Evolutionary conservation across 2,888 invertebrate species (phyloP).

Genomic region (Drosophila atripex): DNA sequence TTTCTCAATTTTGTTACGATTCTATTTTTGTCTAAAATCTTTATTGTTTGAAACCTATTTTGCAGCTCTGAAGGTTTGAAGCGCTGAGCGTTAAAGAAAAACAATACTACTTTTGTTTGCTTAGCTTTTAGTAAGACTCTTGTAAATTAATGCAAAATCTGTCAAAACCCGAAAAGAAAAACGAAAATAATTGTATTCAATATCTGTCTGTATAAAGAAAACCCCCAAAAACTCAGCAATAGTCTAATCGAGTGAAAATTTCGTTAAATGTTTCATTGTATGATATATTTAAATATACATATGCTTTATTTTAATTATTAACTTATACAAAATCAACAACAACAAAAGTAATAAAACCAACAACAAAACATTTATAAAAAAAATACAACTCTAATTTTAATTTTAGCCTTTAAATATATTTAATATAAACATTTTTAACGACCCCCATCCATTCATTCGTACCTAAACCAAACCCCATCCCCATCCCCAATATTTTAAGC

Average conservation of each 20-base stretch:
- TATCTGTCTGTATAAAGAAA: slow-evolving; percentile 71
- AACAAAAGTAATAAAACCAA: slow-evolving; percentile 70
- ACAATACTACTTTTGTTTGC: slow-evolving; percentile 54
- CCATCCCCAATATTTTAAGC: slow-evolving; percentile 57
- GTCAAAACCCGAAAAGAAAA: slow-evolving; percentile 50
- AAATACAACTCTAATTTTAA: slow-evolving; percentile 69
- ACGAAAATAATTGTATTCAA: slow-evolving; percentile 54
- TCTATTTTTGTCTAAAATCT: slow-evolving; percentile 28
- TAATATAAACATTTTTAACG: slow-evolving; percentile 62
- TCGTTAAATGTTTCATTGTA: slow-evolving; percentile 83
- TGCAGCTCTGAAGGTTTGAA: slow-evolving; percentile 74
- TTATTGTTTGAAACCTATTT: slow-evolving; percentile 42
- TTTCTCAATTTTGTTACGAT: slow-evolving; percentile 20
- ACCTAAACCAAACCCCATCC: slow-evolving; percentile 25
- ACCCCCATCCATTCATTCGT: slow-evolving; percentile 30
- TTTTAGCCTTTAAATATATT: slow-evolving; percentile 61
- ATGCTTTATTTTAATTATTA: slow-evolving; percentile 71
- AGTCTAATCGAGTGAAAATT: slow-evolving; percentile 57
- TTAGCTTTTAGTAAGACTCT: slow-evolving; percentile 67
- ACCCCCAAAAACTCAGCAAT: slow-evolving; percentile 56
- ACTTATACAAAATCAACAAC: slow-evolving; percentile 70
- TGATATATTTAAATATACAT: slow-evolving; percentile 59
- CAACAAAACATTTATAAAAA: slow-evolving; percentile 66
- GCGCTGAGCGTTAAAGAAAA: slow-evolving; percentile 61
- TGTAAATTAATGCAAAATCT: slow-evolving; percentile 61